Evolutionary conservation across 2,888 invertebrate genomes (phyloP), one percentile per base, ranked within the genome.

Genomic region (Drosophila imparisetae): DNA sequence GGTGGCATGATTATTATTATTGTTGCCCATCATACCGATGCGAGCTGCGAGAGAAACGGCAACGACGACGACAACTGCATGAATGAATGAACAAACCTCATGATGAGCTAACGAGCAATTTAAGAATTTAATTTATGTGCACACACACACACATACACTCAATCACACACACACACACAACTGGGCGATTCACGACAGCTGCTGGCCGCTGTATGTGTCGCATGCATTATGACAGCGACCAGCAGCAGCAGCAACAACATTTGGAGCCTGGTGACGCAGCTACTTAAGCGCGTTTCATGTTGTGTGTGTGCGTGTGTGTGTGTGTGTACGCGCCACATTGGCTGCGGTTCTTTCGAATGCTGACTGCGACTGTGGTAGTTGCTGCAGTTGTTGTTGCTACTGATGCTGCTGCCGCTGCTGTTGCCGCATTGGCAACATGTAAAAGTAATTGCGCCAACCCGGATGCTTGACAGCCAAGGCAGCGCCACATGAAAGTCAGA

Each of bases 91-190:
- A 66, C 60, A 66, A 87, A 80, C 71, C 66, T 88, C 84, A 84
- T 84, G 86, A 88, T 84, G 86, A 81, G 83, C 86, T 87, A 86
- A 86, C 89, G 87, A 86, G 85, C 86, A 86, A 89, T 86, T 86
- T 89, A 86, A 84, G 86, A 89, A 86, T 89, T 89, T 86, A 89
- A 86, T 86, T 86, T 86, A 86, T 84, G 78, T 81, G 69, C 66
- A 58, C 42, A 67, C 58, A 64, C 60, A 54, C 45, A 68, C 53
- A 45, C 45, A 66, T 27, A 66, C 30, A 66, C 45, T 49, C 76
- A 66, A 50, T 72, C 66, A 75, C 68, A 59, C 73, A 67, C 52
- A 40, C n/a, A n/a, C 45, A 53, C 38, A 60, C 38, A 29, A 42
- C 60, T 27, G 63, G 61, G 60, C 71, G 64, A 57, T 61, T 36